Conservation (phyloP, 2,888 invertebrate species). For the Drosophila colorata region DNA sequence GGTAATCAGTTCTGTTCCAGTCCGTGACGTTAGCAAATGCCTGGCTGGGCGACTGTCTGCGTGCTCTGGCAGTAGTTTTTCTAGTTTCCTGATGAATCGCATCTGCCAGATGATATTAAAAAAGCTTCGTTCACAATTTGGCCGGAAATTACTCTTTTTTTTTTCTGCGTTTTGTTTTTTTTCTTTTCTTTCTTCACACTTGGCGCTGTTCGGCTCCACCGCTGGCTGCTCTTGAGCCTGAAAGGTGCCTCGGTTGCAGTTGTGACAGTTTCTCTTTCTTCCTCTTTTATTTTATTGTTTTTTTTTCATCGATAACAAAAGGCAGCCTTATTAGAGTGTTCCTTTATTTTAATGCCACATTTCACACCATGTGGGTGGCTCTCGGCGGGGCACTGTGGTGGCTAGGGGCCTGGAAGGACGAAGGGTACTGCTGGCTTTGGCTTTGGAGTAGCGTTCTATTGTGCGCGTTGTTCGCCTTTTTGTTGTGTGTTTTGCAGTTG, state of each 20-base stretch:
- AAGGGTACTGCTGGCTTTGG: not conserved
- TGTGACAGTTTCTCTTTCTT: conserved; percentile 19
- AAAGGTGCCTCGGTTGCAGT: conserved; percentile 41
- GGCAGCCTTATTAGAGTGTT: conserved; percentile 76
- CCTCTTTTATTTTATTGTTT: conserved; percentile 12
- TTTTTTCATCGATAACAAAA: conserved; percentile 69
- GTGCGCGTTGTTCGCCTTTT: conserved; percentile 44
- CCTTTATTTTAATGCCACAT: conserved; percentile 79
- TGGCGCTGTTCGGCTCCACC: not conserved
- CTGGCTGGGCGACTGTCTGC: not conserved
- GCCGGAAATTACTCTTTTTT: conserved; percentile 56
- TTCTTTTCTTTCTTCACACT: conserved; percentile 6
- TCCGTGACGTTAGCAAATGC: conserved; percentile 20
- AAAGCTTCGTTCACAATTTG: conserved; percentile 56
- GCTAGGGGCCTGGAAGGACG: not conserved
- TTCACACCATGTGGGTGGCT: conserved; percentile 60
- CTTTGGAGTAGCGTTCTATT: conserved; percentile 16
- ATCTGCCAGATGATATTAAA: conserved; percentile 54
- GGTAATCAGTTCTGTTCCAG: conserved; percentile 20
- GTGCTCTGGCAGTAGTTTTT: not conserved
- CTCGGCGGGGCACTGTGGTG: conserved; percentile 2
- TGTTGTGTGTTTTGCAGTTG: conserved; percentile 23
- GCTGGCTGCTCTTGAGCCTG: conserved; percentile 12
- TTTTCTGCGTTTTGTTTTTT: not conserved
- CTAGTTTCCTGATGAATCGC: conserved; percentile 43